Conservation (phyloP, 2,797 vertebrate species). For the Limnodromus scolopaceus region DNA sequence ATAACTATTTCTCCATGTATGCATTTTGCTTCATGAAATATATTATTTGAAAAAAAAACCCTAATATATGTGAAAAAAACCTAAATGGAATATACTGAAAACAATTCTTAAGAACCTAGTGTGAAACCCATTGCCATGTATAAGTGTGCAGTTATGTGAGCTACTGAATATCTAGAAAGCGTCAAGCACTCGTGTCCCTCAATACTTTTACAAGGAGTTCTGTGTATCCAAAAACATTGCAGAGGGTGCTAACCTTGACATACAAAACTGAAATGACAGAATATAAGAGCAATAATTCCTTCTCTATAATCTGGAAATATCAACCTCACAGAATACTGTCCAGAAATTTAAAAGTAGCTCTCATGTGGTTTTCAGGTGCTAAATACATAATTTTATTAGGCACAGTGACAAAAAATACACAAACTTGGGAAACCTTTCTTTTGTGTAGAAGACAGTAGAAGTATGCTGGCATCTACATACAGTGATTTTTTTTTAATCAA, state of each 20-base stretch:
- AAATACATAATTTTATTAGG: neutral
- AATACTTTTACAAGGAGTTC: neutral
- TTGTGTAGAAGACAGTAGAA: neutral
- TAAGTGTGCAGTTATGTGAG: neutral
- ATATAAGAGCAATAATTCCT: neutral
- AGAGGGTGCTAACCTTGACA: neutral
- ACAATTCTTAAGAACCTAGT: neutral
- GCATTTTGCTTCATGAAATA: neutral
- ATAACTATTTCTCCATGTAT: neutral
- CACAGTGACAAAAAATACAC: neutral
- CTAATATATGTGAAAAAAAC: neutral
- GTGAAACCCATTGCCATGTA: fast-evolving
- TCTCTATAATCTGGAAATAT: neutral
- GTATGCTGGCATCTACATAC: neutral
- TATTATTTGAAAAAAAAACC: neutral
- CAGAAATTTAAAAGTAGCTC: neutral
- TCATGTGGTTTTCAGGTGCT: neutral
- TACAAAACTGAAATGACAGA: neutral
- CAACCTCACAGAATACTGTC: neutral
- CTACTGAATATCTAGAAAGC: neutral
- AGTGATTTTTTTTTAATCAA: neutral
- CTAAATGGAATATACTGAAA: neutral
- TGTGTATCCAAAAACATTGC: neutral
- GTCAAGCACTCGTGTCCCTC: neutral
- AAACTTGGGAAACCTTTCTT: neutral